Base-by-base conservation (phyloP, 64 coral and sea anemone genomes). In the Exaiptasia diaphana region DNA sequence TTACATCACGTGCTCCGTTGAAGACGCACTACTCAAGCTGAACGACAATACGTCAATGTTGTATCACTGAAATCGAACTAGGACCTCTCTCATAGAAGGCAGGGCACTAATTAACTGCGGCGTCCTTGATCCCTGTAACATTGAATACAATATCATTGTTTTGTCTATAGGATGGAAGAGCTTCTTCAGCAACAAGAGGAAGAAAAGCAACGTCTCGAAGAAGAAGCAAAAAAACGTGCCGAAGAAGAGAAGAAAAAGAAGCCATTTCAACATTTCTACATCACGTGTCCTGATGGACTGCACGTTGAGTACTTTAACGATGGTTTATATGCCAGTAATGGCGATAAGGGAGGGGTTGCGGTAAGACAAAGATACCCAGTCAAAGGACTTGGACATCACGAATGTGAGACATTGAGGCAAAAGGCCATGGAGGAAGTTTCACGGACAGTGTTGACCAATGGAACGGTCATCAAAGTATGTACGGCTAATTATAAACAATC, bases 261-360 rank as follows among this genome's bases (percentile, higher is more conserved):
- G 24, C 88, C 93, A 20, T 97, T 97, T 27, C 93, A 97, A 41
- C 50, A 79, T 53, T 36, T 97, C 32, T 97, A 79, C 62, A 81
- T 91, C 63, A 91, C 88, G 13, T 91, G 88, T 52, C 93, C 93
- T 6, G 93, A 97, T 57, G 93, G 93, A 21, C 85, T 91, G 8
- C 93, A 90, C 33, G 53, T 97, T 4, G 83, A 91, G 36, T 97
- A 91, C 59, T 83, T 87, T 2, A 99, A 93, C 25, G 80, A 99
- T 35, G 79, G 59, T 10, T 38, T 33, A 40, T 99, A 93, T 68
- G n/a, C 9, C 24, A 99, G 95, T 59, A 64, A 61, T 33, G 58
- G 40, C 13, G 78, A 80, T 48, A 59, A 21, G 55, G 93, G 93
- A 24, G 93, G 93, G 35, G 88, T 97, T 13, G 21, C 86, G 0